These are phyloP conservation scores for Diplazon laetatorius DNA, from an alignment of 2,888 invertebrate species.

Conservation along the genomic window DNA sequence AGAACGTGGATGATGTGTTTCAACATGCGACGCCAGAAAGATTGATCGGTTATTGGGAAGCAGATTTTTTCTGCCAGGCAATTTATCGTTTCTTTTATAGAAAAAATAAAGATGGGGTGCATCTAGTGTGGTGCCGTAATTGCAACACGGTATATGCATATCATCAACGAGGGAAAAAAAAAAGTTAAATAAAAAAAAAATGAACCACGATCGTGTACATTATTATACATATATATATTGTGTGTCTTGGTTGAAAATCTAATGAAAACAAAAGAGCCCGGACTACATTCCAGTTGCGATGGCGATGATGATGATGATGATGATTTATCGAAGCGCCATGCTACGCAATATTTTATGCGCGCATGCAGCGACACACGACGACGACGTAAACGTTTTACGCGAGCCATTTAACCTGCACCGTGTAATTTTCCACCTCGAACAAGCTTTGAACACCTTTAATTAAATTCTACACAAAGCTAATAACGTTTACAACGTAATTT, in stretches of 20 bases:
- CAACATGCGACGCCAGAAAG: background rate
- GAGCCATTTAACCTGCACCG: constrained; percentile 27
- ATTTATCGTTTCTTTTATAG: background rate
- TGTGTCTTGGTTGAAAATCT: constrained; percentile 33
- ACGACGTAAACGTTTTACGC: constrained; percentile 4
- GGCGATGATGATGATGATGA: constrained; percentile 57
- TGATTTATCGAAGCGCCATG: constrained; percentile 40
- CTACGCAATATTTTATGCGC: background rate
- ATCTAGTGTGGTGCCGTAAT: background rate
- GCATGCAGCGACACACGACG: constrained; percentile 12
- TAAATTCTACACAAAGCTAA: constrained; percentile 42
- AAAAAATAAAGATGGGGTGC: background rate
- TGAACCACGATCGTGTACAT: constrained; percentile 34
- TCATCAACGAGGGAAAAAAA: background rate
- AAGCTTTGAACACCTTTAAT: constrained; percentile 47
- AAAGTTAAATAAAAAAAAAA: background rate
- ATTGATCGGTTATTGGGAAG: constrained; percentile 25
- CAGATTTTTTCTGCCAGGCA: background rate
- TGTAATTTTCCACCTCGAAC: constrained; percentile 52
- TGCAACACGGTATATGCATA: background rate
- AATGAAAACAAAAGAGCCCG: constrained; percentile 53
- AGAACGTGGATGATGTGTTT: background rate
- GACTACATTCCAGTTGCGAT: constrained; percentile 25
- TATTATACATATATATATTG: too few relatives aligned
- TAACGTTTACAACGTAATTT: constrained; percentile 44